Evolutionary conservation across 2,888 invertebrate genomes (phyloP).

Genomic region (Blastobasis lacticolella): DNA sequence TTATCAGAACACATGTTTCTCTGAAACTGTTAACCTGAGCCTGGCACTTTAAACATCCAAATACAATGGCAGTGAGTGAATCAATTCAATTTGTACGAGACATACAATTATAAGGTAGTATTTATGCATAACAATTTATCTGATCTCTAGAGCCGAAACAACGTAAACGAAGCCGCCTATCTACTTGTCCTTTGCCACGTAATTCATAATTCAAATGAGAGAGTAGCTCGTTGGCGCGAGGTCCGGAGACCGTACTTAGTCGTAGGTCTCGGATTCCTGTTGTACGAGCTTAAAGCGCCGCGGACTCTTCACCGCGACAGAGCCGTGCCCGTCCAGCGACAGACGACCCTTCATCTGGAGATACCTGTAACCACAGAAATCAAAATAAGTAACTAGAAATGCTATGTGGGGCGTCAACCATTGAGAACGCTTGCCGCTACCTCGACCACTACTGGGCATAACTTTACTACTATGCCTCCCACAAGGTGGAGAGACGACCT

Average conservation of each 20-base stretch:
- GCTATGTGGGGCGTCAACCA: too few relatives aligned
- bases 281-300: conserved; percentile 91
- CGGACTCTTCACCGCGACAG: conserved; percentile 88
- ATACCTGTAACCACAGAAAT: conserved; percentile 43
- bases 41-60: background rate
- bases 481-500: too few relatives aligned
- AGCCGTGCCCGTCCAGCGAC: conserved; percentile 83
- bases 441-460: too few relatives aligned
- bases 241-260: conserved; percentile 63
- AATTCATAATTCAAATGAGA: background rate
- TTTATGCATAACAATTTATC: background rate
- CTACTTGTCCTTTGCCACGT: conserved; percentile 1
- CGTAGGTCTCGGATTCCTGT: conserved; percentile 92
- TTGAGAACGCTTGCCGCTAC: too few relatives aligned
- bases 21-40: too few relatives aligned
- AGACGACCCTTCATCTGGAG: conserved; percentile 86
- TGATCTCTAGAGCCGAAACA: background rate
- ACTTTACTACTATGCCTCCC: too few relatives aligned
- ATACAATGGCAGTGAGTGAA: conserved; percentile 6
- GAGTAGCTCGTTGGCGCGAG: background rate
- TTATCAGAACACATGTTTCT: too few relatives aligned
- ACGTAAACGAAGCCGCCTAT: conserved; percentile 4
- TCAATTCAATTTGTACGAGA: background rate
- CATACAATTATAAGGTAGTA: background rate
- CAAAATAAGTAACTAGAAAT: too few relatives aligned